phyloP scores from a whole-genome alignment of 2,797 vertebrate genomes.

The Philypnodon macrostomus region DNA sequence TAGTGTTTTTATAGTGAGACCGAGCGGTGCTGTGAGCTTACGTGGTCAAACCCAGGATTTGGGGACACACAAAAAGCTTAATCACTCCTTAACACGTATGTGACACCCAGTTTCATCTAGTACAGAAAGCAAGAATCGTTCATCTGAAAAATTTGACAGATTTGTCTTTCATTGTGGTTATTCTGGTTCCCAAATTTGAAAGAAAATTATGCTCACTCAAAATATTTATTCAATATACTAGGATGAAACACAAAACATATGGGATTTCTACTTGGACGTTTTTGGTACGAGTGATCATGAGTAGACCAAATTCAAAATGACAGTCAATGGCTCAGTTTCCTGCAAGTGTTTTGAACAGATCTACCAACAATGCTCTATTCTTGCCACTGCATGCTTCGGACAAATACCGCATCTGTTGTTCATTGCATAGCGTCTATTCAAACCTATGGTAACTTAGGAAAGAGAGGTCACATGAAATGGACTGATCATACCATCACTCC shows the following conservation, averaged over 20 bases:
- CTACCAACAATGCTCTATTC: slow-evolving; percentile 2
- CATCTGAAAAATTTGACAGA: too few species aligned
- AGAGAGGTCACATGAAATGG: too few species aligned
- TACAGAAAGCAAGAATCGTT: too few species aligned
- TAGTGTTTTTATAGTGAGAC: slow-evolving; percentile 7
- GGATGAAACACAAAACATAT: slow-evolving; percentile 42
- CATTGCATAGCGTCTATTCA: neutral
- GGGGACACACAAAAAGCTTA: slow-evolving; percentile 31
- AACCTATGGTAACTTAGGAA: neutral
- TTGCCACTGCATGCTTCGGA: neutral
- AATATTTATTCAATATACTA: slow-evolving; percentile 47
- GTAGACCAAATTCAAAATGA: slow-evolving; percentile 31
- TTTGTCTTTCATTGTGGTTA: too few species aligned
- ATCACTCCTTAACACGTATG: slow-evolving; percentile 39
- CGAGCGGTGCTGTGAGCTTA: slow-evolving; percentile 12
- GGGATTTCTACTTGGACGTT: slow-evolving; percentile 28
- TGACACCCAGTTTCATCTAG: slow-evolving; percentile 12
- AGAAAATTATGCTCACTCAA: slow-evolving; percentile 22
- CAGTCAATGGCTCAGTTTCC: slow-evolving; percentile 20
- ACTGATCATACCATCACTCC: too few species aligned
- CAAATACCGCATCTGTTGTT: neutral
- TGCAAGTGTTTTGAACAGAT: slow-evolving; percentile 19
- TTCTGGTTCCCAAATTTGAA: neutral
- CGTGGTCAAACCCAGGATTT: slow-evolving; percentile 45
- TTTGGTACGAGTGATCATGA: slow-evolving; percentile 24